Conservation (phyloP, 2,797 vertebrate species). For the Clarias platycephalus region DNA sequence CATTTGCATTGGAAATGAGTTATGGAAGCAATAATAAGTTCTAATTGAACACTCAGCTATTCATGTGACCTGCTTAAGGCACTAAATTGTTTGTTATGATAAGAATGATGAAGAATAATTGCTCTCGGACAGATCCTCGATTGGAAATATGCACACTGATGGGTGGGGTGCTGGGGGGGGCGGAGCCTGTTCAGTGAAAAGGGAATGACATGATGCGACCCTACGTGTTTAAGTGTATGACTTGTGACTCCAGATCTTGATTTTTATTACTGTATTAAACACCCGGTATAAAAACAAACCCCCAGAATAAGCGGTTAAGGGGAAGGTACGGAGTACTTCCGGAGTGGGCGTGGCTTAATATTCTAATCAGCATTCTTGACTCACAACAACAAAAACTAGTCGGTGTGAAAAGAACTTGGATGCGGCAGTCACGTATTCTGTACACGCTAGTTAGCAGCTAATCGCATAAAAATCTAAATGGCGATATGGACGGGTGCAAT, state of each 20-base stretch:
- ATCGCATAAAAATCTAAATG: too few species aligned
- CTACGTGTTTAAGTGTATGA: too few species aligned
- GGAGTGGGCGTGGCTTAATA: neutral
- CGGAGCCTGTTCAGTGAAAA: neutral
- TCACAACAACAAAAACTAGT: neutral
- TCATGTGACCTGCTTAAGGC: slow-evolving; percentile 38
- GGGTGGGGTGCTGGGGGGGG: neutral
- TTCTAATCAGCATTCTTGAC: neutral
- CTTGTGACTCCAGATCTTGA: neutral
- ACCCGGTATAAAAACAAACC: neutral
- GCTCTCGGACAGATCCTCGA: neutral
- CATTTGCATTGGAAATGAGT: slow-evolving; percentile 63
- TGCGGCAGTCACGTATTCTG: neutral
- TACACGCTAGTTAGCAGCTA: neutral
- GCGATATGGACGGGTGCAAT: too few species aligned
- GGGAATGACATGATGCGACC: too few species aligned
- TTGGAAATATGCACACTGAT: neutral
- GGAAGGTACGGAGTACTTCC: neutral
- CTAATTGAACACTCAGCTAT: slow-evolving; percentile 41
- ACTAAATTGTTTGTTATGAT: slow-evolving; percentile 42
- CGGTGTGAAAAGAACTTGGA: neutral
- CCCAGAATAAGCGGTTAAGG: neutral
- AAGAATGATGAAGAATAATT: slow-evolving; percentile 29
- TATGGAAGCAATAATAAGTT: slow-evolving; percentile 46
- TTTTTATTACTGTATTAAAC: neutral